Percentiles rank a stretch among this genome's conserved stretches.
Conservation (phyloP, 2,797 vertebrate genomes). For the Fistularia tabacaria region DNA sequence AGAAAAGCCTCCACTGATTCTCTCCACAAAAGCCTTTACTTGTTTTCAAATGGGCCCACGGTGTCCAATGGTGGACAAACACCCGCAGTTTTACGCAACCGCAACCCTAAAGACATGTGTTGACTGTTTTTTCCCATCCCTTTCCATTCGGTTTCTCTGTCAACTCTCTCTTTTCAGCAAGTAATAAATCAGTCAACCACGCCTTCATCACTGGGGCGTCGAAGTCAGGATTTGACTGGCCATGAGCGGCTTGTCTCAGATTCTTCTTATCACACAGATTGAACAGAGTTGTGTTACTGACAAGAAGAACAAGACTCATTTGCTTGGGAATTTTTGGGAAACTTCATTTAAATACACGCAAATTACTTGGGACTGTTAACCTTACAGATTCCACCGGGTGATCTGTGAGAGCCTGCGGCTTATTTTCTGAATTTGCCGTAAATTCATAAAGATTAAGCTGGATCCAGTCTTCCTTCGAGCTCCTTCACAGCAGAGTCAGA, state of each 20-base stretch:
- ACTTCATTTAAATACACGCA: slow-evolving; percentile 9
- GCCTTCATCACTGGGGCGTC: background rate
- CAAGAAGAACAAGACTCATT: background rate
- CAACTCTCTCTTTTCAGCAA: background rate
- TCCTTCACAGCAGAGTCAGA: background rate
- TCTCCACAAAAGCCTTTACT: too few relatives aligned
- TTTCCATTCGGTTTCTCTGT: background rate
- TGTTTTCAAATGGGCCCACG: too few relatives aligned
- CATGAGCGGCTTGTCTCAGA: too few relatives aligned
- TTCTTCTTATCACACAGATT: too few relatives aligned
- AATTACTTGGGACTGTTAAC: slow-evolving; percentile 8
- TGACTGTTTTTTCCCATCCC: background rate
- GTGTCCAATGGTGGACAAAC: too few relatives aligned
- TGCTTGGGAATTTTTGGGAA: slow-evolving; percentile 3
- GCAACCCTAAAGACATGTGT: background rate
- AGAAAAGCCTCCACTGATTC: too few relatives aligned
- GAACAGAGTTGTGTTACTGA: background rate
- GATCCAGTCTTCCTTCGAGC: too few relatives aligned
- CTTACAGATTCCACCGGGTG: background rate
- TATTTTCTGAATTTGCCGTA: background rate
- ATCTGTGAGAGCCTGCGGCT: background rate
- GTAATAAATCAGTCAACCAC: background rate
- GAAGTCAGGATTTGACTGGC: too few relatives aligned
- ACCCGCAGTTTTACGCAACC: background rate
- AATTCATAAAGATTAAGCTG: too few relatives aligned